These are phyloP conservation scores for Lerema accius DNA, from an alignment of 1,140 invertebrate species.

Conservation along the genomic window DNA sequence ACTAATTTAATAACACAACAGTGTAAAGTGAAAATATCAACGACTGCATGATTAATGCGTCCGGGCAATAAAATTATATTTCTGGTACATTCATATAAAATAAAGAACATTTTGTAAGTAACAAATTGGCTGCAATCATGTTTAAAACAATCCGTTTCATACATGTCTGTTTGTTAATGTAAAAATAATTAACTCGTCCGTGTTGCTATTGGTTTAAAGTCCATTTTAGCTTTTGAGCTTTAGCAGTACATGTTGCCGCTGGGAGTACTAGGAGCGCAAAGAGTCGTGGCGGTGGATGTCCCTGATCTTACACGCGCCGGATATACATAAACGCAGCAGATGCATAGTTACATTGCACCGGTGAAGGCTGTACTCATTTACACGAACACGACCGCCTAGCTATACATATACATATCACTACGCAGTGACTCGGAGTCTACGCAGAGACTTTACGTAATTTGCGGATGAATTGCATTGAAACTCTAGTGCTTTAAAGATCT, in stretches of 20 bases:
- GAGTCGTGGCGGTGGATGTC: constrained; percentile 37
- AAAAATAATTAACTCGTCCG: neutral
- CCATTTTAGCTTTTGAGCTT: constrained; percentile 28
- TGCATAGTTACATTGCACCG: constrained; percentile 67
- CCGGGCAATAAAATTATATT: constrained; percentile 11
- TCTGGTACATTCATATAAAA: constrained; percentile 9
- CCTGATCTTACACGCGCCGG: constrained; percentile 59
- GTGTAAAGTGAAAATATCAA: constrained; percentile 38
- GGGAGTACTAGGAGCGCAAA: constrained; percentile 55
- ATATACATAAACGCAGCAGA: constrained; percentile 48
- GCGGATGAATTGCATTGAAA: constrained; percentile 71
- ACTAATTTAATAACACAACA: constrained; percentile 25
- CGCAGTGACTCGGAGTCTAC: constrained; percentile 63
- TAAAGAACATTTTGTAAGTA: neutral
- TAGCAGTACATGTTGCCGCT: constrained; percentile 28
- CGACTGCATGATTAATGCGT: constrained; percentile 31
- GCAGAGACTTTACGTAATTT: constrained; percentile 77
- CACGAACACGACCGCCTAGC: constrained; percentile 44
- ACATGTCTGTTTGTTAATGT: neutral
- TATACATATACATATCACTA: constrained; percentile 42
- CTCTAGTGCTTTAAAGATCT: constrained; percentile 58
- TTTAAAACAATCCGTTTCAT: constrained; percentile 4
- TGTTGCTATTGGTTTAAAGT: neutral
- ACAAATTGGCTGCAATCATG: neutral
- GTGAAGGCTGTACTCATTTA: constrained; percentile 71